Evolutionary conservation across 2,113 vertebrate species (phyloP), one percentile per base, ranked within the genome.

Genomic region (Peromyscus maniculatus): DNA sequence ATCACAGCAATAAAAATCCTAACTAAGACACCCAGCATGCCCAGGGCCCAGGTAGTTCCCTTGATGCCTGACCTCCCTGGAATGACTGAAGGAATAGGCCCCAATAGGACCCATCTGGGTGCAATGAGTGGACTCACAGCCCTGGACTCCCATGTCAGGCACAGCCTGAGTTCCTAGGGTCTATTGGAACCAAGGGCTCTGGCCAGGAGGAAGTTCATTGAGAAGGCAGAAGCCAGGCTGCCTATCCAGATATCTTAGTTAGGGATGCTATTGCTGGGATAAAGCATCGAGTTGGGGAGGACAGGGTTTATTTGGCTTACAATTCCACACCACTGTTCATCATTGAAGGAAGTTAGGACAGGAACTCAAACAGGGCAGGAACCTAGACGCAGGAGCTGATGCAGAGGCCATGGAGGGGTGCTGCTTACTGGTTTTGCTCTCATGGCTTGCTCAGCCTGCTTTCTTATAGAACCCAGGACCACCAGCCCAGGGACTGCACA

Each of bases 81-180:
- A 7, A 3, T 46, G 69, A 26, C 80, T 55, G 10, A 28, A 66
- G 52, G 49, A 17, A 13, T 15, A 3, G 22, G 26, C 12, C 21
- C 36, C 52, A 49, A 28, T 36, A 43, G 43, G 43, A 12, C 33
- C 82, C n/a, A 26, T 22, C 83, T 31, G 19, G 46, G 24, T 31
- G 1, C 75, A 11, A 12, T 0, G 13, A 15, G 22, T 0, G 19
- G 0, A 24, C 31, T 83, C n/a, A 28, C 75, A 64, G n/a, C 11
- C 59, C 8, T 0, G 4, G 71, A 10, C 24, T 21, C 15, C 15
- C 49, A 57, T 69, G 49, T 22, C 1, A 36, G 67, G 43, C 66
- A 22, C 46, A 31, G 19, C 39, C 64, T 59, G 13, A 7, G 28
- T 75, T n/a, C 59, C 17, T 52, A 57, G 55, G 17, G 55, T 9